Conservation (phyloP, 2,888 invertebrate species). For the Erannis defoliaria region DNA sequence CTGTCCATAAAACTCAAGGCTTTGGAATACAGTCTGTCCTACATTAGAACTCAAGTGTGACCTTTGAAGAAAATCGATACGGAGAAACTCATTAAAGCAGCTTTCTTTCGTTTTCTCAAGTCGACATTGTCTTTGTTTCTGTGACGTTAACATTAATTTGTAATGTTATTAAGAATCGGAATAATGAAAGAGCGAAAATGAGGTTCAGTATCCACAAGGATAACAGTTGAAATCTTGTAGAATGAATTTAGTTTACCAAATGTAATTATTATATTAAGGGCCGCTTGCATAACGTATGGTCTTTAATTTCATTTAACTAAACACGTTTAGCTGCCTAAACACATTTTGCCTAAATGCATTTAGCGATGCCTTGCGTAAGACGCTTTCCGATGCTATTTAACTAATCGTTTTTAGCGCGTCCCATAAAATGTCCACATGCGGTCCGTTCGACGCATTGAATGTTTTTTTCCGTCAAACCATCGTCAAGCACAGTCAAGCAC, state of each 20-base stretch:
- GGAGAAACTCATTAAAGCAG: slow-evolving; percentile 25
- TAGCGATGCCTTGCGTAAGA: too few species aligned
- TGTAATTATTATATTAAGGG: neutral
- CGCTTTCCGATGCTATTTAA: too few species aligned
- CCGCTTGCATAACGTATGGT: too few species aligned
- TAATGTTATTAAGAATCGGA: slow-evolving; percentile 9
- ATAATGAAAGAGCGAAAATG: slow-evolving; percentile 8
- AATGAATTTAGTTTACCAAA: too few species aligned
- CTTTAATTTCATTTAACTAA: too few species aligned
- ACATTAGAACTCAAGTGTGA: slow-evolving; percentile 29
- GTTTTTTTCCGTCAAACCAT: too few species aligned
- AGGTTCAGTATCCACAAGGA: neutral
- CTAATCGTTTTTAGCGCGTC: too few species aligned
- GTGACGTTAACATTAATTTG: slow-evolving; percentile 17
- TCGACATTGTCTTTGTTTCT: slow-evolving; percentile 16
- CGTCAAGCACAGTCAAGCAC: too few species aligned
- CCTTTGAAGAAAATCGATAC: slow-evolving; percentile 34
- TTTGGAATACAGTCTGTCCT: slow-evolving; percentile 20
- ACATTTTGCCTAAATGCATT: too few species aligned
- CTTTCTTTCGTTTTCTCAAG: slow-evolving; percentile 24
- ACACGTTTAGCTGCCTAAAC: too few species aligned
- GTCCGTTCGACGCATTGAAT: too few species aligned
- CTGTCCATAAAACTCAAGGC: slow-evolving; percentile 30
- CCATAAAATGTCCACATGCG: too few species aligned
- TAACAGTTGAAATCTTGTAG: neutral